Base-by-base conservation (phyloP, 2,113 vertebrate species). In the Aplodontia rufa region DNA sequence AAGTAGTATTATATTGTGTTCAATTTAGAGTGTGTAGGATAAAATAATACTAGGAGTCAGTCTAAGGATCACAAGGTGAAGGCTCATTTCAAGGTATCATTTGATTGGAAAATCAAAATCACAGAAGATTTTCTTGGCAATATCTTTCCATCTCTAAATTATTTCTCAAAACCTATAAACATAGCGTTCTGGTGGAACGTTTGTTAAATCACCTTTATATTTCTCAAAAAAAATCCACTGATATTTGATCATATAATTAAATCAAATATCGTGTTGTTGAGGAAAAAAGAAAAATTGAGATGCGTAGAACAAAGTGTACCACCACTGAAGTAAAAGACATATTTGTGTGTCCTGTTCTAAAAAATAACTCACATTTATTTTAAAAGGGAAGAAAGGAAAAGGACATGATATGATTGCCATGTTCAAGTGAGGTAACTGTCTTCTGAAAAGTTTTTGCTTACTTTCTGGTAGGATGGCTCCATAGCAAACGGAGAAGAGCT, bases 401-500 rank as follows among this genome's bases (percentile, higher is more conserved):
- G 37, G 68, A 40, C 17, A n/a, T 55, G 4, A 30, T 69, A 42
- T 91, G 19, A 12, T 83, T 60, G 58, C n/a, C 9, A 45, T 35
- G 11, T 40, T 69, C 32, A 72, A 66, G 9, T 86, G 55, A 82
- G 49, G 62, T 78, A 8, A 49, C 5, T 53, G 4, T n/a, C 6
- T 86, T 80, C 82, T 68, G 69, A 66, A 68, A 94, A 95, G 74
- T 49, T 72, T 72, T 28, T 86, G n/a, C 7, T 64, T 58, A 74
- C 35, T 62, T 55, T 4, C 42, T 19, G 8, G 51, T 51, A 93
- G 53, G 42, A 35, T 55, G 20, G 8, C 19, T 17, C 20, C 20
- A 85, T 7, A 19, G 51, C 32, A 8, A 49, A 45, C 6, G 75
- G 17, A 86, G 8, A n/a, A 26, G 24, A 3, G 71, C 22, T 74